A percentile compares a stretch with the other conserved stretches of the same genome.
phyloP scores from a whole-genome alignment of 2,797 vertebrate genomes.

The Capromys pilorides region DNA sequence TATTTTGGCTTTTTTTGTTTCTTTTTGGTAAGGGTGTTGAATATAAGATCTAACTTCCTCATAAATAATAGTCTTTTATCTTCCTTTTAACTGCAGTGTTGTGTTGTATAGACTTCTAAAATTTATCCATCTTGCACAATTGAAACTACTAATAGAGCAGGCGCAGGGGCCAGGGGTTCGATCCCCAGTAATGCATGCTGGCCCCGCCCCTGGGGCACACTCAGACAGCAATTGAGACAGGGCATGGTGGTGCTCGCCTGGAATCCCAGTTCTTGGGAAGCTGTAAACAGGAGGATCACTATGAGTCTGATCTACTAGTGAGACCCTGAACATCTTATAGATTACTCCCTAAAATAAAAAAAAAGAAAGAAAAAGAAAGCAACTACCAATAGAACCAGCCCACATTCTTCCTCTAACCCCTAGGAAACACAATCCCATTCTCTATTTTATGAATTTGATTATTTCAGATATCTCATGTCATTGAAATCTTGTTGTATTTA shows the following conservation, averaged over 20 bases:
- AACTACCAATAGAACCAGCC: neutral
- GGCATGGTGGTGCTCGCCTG: too few species aligned
- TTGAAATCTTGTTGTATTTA: too few species aligned
- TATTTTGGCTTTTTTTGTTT: neutral
- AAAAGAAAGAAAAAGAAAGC: too few species aligned
- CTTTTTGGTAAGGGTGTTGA: neutral
- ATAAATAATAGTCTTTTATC: neutral
- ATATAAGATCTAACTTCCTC: neutral
- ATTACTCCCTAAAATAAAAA: too few species aligned
- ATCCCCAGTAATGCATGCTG: too few species aligned
- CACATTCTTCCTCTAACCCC: neutral
- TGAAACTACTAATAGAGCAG: neutral
- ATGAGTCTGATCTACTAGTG: too few species aligned
- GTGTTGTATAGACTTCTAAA: neutral
- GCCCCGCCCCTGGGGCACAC: too few species aligned
- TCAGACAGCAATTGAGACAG: too few species aligned
- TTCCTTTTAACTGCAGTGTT: neutral
- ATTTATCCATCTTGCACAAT: neutral
- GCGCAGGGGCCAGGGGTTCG: too few species aligned
- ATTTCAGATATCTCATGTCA: neutral
- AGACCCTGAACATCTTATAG: too few species aligned
- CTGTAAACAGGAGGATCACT: too few species aligned
- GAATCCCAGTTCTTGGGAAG: too few species aligned
- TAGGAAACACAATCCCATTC: neutral
- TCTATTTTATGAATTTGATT: neutral